A percentile compares a stretch with the other conserved stretches of the same genome.
phyloP scores from a whole-genome alignment of 2,797 vertebrate species.

The Balearica regulorum region DNA sequence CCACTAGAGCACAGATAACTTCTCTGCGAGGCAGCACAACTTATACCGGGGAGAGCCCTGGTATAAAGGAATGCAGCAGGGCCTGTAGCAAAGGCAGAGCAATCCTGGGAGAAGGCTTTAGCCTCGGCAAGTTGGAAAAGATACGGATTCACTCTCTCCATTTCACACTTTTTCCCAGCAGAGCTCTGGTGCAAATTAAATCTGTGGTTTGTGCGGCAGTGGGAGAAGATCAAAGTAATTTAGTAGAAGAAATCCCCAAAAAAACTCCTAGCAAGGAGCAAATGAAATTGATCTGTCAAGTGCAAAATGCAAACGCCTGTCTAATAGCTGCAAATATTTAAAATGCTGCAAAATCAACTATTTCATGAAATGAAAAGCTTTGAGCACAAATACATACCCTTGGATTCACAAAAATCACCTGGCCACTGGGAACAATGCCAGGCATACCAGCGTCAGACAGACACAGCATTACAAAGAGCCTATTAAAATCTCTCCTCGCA shows the following conservation, averaged over 20 bases:
- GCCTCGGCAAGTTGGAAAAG: not conserved
- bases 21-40: not conserved
- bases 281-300: no score
- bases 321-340: not conserved
- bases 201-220: not conserved
- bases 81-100: not conserved
- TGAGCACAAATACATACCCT: not conserved
- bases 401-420: not conserved
- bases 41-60: not conserved
- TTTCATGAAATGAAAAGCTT: not conserved
- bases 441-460: not conserved
- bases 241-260: not conserved
- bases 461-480: not conserved
- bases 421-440: not conserved
- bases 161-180: not conserved
- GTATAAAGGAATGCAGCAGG: rapidly evolving
- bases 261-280: no score
- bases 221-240: not conserved
- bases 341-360: not conserved
- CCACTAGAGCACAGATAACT: not conserved
- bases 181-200: not conserved
- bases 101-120: not conserved
- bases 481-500: not conserved
- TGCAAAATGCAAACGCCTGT: not conserved
- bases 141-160: not conserved